Conservation (phyloP, 2,113 vertebrate species). For the Bujurquina vittata region DNA sequence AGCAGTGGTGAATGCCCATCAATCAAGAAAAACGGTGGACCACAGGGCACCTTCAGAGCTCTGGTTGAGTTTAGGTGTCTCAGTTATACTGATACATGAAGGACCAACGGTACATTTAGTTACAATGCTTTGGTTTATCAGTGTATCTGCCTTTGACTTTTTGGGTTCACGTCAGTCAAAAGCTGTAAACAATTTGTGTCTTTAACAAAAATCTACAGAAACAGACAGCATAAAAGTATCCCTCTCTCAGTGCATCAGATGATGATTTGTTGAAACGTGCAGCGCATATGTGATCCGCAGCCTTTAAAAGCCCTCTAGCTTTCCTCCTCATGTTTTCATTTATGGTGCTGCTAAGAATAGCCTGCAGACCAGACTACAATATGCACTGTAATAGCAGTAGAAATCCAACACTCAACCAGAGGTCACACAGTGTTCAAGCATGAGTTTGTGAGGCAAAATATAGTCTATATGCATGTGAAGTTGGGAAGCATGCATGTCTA, state of each 20-base stretch:
- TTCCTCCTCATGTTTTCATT: slow-evolving; percentile 39
- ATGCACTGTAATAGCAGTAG: slow-evolving; percentile 47
- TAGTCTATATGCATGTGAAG: slow-evolving; percentile 36
- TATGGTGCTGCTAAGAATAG: slow-evolving; percentile 44
- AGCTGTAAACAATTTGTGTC: neutral
- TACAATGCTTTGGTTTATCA: neutral
- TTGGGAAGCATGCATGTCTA: slow-evolving; percentile 8
- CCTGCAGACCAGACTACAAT: slow-evolving; percentile 47
- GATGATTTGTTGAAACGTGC: slow-evolving; percentile 25
- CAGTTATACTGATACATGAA: neutral
- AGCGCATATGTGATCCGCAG: slow-evolving; percentile 4
- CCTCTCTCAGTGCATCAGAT: neutral
- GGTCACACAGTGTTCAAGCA: slow-evolving; percentile 26
- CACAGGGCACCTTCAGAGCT: neutral
- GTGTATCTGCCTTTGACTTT: neutral
- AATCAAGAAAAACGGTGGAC: neutral
- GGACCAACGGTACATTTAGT: neutral
- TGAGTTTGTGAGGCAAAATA: slow-evolving; percentile 25
- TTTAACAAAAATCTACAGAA: neutral
- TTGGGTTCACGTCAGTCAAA: neutral
- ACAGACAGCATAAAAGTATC: neutral
- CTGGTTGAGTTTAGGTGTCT: neutral
- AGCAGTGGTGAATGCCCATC: neutral
- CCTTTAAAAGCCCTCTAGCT: slow-evolving; percentile 19
- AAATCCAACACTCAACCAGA: slow-evolving; percentile 39